These are phyloP conservation scores for Caenorhabditis briggsae DNA, from an alignment of 1,140 invertebrate species.

Conservation along the genomic window DNA sequence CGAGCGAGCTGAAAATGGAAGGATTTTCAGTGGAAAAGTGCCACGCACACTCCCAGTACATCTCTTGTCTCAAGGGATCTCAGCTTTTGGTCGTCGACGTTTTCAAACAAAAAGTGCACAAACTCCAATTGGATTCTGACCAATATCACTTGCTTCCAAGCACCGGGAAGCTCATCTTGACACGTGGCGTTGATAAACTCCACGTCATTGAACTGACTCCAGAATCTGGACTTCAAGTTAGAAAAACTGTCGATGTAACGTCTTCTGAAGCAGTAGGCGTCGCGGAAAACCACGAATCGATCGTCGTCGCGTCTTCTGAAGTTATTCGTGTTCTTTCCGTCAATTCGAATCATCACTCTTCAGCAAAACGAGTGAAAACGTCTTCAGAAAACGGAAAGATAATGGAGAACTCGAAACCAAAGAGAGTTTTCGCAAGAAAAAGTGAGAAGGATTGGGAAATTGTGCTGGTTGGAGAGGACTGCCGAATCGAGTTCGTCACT, in stretches of 20 bases:
- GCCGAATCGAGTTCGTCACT: slow-evolving; percentile 5
- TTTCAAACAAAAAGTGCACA: slow-evolving; percentile 31
- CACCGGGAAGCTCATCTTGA: background rate
- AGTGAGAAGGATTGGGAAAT: slow-evolving; percentile 42
- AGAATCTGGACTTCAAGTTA: slow-evolving; percentile 10
- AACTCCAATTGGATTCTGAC: background rate
- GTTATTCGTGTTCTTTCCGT: slow-evolving; percentile 7
- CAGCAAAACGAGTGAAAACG: background rate
- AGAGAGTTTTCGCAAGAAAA: background rate
- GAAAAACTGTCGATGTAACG: background rate
- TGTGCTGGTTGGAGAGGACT: slow-evolving; percentile 36
- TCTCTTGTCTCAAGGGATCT: background rate
- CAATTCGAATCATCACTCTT: background rate
- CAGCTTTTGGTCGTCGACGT: background rate
- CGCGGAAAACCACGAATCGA: slow-evolving; percentile 27
- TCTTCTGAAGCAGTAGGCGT: background rate
- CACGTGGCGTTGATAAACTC: background rate
- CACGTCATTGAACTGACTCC: background rate
- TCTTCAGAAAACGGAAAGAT: background rate
- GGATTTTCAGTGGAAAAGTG: background rate
- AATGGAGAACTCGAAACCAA: background rate
- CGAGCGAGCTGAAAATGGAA: background rate
- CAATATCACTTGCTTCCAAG: background rate
- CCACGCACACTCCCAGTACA: background rate
- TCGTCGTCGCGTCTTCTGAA: background rate